These are phyloP conservation scores for Actias luna DNA, from an alignment of 2,888 invertebrate genomes.

Conservation along the genomic window DNA sequence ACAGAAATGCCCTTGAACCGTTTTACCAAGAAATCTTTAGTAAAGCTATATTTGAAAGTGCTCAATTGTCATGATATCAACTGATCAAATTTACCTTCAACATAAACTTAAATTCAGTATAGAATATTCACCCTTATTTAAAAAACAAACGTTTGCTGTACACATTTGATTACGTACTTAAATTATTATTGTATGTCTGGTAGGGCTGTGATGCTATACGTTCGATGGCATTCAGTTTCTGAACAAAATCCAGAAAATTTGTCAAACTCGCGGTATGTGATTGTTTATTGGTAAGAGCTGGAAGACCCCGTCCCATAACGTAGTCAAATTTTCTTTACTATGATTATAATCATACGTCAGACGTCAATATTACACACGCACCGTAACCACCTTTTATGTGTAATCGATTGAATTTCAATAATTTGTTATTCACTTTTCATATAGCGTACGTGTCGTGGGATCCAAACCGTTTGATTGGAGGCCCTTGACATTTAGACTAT, in stretches of 20 bases:
- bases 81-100: no score
- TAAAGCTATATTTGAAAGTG: no score
- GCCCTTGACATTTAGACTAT: neutral
- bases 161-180: no score
- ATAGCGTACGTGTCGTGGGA: neutral
- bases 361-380: neutral
- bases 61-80: no score
- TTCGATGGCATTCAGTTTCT: neutral
- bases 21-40: no score
- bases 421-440: constrained; percentile 6
- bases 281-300: neutral
- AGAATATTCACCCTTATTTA: no score
- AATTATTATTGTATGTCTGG: no score
- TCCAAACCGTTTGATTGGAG: neutral
- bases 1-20: no score
- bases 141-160: no score
- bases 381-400: constrained; percentile 4
- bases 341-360: neutral
- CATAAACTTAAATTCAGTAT: no score
- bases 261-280: neutral
- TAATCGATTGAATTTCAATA: neutral
- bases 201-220: no score
- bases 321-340: neutral
- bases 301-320: neutral
- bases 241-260: neutral